Percentiles rank a stretch among this genome's conserved stretches.
Evolutionary conservation across 2,888 invertebrate genomes (phyloP).

Genomic region (Epiblema foenella): DNA sequence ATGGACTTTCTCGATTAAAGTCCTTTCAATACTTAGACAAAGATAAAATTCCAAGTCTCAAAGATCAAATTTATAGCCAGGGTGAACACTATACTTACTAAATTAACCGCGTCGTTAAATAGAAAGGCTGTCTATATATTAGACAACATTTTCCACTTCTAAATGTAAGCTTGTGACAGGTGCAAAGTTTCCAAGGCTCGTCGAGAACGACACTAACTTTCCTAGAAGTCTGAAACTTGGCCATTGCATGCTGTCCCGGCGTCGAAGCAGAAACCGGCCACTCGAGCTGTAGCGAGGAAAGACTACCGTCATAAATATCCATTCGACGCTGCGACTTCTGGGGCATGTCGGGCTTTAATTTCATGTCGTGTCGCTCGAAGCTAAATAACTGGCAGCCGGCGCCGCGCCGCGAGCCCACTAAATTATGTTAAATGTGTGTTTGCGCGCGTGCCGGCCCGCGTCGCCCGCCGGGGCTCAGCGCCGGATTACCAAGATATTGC

Average conservation of each 20-base stretch:
- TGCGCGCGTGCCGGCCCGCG: constrained; percentile 13
- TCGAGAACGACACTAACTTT: constrained; percentile 4
- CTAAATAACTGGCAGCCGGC: constrained; percentile 24
- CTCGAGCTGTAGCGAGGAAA: neutral
- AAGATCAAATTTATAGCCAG: too few relatives aligned
- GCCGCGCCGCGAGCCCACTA: constrained; percentile 2
- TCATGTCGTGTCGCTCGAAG: constrained; percentile 17
- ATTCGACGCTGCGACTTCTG: constrained; percentile 19
- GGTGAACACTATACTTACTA: too few relatives aligned
- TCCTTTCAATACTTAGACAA: too few relatives aligned
- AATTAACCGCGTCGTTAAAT: too few relatives aligned
- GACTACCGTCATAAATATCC: constrained; percentile 31
- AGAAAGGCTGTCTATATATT: neutral
- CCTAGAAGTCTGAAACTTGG: neutral
- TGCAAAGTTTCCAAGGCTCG: neutral
- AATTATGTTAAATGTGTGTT: constrained; percentile 28
- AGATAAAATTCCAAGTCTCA: too few relatives aligned
- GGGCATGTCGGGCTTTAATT: constrained; percentile 13
- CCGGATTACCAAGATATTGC: neutral
- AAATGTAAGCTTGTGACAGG: neutral
- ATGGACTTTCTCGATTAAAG: too few relatives aligned
- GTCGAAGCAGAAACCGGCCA: neutral
- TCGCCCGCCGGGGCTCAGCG: neutral
- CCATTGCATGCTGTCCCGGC: neutral
- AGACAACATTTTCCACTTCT: neutral